Evolutionary conservation across 2,797 vertebrate genomes (phyloP).

Genomic region (Pangasius larnaudii): DNA sequence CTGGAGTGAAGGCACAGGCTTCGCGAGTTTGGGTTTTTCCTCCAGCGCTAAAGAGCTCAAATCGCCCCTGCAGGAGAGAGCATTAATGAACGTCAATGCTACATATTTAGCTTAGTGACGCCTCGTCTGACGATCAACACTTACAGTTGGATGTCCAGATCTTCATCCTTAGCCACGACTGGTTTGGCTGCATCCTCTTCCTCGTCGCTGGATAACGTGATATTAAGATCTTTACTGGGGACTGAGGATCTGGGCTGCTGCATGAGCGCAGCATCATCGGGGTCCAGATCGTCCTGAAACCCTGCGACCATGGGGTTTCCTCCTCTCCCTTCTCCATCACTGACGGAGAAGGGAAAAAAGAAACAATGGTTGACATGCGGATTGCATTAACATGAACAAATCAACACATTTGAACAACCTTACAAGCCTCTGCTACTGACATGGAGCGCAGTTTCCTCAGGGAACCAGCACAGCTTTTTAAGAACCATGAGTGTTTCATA

Average conservation of each 20-base stretch:
- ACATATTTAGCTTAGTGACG: background rate
- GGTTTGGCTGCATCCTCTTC: constrained; percentile 67
- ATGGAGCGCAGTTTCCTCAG: background rate
- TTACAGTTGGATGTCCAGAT: constrained; percentile 69
- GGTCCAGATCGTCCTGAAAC: constrained; percentile 92
- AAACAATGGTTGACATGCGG: background rate
- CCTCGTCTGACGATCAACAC: background rate
- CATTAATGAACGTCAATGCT: background rate
- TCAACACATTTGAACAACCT: background rate
- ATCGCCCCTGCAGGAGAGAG: constrained; percentile 69
- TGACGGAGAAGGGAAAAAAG: constrained; percentile 59
- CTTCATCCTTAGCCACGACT: constrained; percentile 61
- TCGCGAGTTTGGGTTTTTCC: constrained; percentile 59
- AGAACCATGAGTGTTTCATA: background rate
- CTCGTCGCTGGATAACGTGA: constrained; percentile 86
- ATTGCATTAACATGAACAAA: background rate
- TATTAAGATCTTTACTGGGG: constrained; percentile 71
- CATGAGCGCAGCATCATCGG: constrained; percentile 77
- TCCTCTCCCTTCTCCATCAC: constrained; percentile 79
- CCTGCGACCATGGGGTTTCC: constrained; percentile 92
- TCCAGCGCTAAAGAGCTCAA: constrained; percentile 69
- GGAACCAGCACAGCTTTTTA: background rate
- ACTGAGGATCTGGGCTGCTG: constrained; percentile 63
- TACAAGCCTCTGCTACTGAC: background rate
- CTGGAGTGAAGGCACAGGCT: constrained; percentile 55